Percentiles rank a stretch among this genome's conserved stretches.
Evolutionary conservation across 2,797 vertebrate genomes (phyloP).

Genomic region (Sternarchorhynchus goeldii): DNA sequence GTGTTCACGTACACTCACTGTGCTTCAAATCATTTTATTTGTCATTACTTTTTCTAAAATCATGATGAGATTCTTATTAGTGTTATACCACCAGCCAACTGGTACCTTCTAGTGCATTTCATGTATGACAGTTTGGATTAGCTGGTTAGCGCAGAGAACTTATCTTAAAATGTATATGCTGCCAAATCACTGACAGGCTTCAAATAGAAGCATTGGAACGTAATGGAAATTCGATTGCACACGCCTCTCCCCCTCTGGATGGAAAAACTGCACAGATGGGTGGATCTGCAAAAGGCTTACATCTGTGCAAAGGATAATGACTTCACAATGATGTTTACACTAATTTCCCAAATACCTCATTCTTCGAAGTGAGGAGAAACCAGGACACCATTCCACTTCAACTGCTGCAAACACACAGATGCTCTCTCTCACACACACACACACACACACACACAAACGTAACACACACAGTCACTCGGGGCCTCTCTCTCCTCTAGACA

Average conservation of each 20-base stretch:
- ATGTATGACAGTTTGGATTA: neutral
- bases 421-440: neutral
- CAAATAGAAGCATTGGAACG: neutral
- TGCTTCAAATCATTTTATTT: too few species aligned
- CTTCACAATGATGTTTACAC: neutral
- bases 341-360: slow-evolving; percentile 19
- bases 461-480: slow-evolving; percentile 6
- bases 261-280: slow-evolving; percentile 23
- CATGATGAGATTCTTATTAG: too few species aligned
- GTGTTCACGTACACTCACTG: too few species aligned
- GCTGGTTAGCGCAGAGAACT: neutral
- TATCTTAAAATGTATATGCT: neutral
- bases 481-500: neutral
- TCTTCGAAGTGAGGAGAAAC: slow-evolving; percentile 2
- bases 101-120: neutral
- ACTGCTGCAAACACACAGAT: neutral
- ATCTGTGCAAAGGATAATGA: slow-evolving; percentile 22
- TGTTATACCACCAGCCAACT: too few species aligned
- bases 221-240: neutral
- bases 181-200: neutral
- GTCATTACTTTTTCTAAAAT: too few species aligned
- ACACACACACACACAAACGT: too few species aligned
- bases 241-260: neutral
- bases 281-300: slow-evolving; percentile 42
- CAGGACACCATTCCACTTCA: neutral